Percentiles rank a stretch among this genome's conserved stretches.
These are phyloP conservation scores for Ichneumoninae sp. DNA, from an alignment of 2,888 invertebrate genomes.

Conservation along the genomic window DNA sequence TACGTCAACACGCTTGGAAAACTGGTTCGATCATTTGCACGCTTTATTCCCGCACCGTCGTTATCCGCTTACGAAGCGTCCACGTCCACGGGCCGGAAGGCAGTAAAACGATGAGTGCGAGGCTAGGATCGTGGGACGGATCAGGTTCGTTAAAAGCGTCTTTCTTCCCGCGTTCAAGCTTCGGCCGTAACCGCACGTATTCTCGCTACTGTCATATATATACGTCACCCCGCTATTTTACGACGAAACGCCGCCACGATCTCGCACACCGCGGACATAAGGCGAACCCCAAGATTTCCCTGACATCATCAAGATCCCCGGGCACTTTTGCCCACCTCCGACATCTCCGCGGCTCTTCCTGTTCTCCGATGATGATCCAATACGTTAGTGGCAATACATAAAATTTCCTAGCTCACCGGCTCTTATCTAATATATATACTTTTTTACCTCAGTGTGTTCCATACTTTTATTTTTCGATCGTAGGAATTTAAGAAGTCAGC, in stretches of 20 bases:
- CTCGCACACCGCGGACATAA: background rate
- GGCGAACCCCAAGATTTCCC: slow-evolving; percentile 28
- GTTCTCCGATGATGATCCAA: background rate
- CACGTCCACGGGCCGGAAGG: slow-evolving; percentile 12
- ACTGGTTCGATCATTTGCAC: background rate
- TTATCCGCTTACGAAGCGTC: slow-evolving; percentile 1
- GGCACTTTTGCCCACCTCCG: slow-evolving; percentile 21
- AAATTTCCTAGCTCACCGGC: background rate
- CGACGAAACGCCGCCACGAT: slow-evolving; percentile 11
- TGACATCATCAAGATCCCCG: slow-evolving; percentile 44
- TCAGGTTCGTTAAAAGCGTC: slow-evolving; percentile 46
- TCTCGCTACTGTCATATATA: background rate
- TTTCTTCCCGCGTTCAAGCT: slow-evolving; percentile 22
- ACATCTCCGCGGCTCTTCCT: slow-evolving; percentile 7
- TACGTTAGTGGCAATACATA: slow-evolving; percentile 15
- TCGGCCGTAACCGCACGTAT: slow-evolving; percentile 23
- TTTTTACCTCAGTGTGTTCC: background rate
- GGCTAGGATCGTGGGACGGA: slow-evolving; percentile 20
- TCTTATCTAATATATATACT: background rate
- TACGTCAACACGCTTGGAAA: background rate
- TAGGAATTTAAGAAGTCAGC: background rate
- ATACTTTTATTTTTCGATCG: background rate
- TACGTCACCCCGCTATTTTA: slow-evolving; percentile 29
- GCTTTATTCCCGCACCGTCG: background rate
- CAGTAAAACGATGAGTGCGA: slow-evolving; percentile 40